A percentile compares a stretch with the other conserved stretches of the same genome.
These are phyloP conservation scores for Palaemon carinicauda DNA, from an alignment of 1,140 invertebrate species.

Conservation along the genomic window DNA sequence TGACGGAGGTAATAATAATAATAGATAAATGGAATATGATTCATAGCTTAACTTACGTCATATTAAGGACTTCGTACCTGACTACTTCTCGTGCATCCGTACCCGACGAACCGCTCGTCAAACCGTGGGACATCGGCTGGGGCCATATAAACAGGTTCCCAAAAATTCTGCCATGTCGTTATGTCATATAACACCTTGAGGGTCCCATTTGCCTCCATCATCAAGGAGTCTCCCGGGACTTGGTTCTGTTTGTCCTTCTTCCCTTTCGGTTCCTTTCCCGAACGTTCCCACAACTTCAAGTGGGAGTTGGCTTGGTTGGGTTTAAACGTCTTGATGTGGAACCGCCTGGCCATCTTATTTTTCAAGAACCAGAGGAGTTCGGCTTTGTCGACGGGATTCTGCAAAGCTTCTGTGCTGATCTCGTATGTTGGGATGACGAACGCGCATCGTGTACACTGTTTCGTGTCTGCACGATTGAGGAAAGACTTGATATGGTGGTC, in stretches of 20 bases:
- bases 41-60: background rate
- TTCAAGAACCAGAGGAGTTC: constrained; percentile 62
- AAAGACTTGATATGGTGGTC: constrained; percentile 76
- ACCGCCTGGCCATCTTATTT: constrained; percentile 62
- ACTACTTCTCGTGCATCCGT: constrained; percentile 92
- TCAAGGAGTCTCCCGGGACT: too few relatives aligned
- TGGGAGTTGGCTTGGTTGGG: constrained; percentile 72
- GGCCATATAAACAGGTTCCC: constrained; percentile 92
- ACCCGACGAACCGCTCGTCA: constrained; percentile 91
- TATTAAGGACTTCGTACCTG: constrained; percentile 75
- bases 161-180: constrained; percentile 66
- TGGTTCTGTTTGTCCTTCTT: too few relatives aligned
- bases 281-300: constrained; percentile 61
- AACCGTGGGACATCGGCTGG: constrained; percentile 80
- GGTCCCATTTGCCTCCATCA: too few relatives aligned
- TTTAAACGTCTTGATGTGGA: constrained; percentile 64
- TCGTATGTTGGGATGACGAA: constrained; percentile 94
- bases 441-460: constrained; percentile 70
- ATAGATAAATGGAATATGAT: too few relatives aligned
- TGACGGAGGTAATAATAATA: too few relatives aligned
- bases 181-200: constrained; percentile 64
- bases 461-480: constrained; percentile 63
- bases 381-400: constrained; percentile 74
- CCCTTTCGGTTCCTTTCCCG: constrained; percentile 44
- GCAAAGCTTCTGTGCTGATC: constrained; percentile 75